Evolutionary conservation across 2,888 invertebrate genomes (phyloP), one percentile per base, ranked within the genome.

Genomic region (Thysanoteuthis rhombus): DNA sequence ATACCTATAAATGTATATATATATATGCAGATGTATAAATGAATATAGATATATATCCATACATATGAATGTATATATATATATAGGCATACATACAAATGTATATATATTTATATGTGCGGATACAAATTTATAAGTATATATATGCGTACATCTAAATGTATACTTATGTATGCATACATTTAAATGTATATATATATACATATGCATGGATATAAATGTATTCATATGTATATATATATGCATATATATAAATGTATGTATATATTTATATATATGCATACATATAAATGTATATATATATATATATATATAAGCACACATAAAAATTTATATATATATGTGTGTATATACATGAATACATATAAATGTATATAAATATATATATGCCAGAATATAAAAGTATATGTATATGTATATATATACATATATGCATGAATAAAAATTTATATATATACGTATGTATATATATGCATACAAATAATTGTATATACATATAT

Each of bases 371-470:
- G n/a, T 25, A 89, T 92, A 40, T 92, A 92, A 16, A 92, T 92
- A 40, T 40, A 92, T 40, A 92, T 92, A 92, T 92, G 19, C 32
- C 3, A 3, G 22, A 16, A 92, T 6, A 92, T 40, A 92, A 16
- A 40, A 16, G 39, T 92, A 92, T 92, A 92, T 92, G 32, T 92
- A 92, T 22, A 92, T 92, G 32, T 92, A 40, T 92, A 92, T 92
- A 92, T 92, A 92, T n/a, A n/a, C n/a, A n/a, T n/a, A n/a, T n/a
- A n/a, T n/a, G n/a, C n/a, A n/a, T n/a, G n/a, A n/a, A n/a, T 92
- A 92, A 40, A 92, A 40, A 92, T 40, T 40, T 92, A 39, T 40
- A 92, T 92, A 92, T 89, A 89, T 89, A n/a, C 19, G n/a, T 89
- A 89, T 89, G n/a, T 90, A 90, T 38, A 90, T 90, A 38, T 90